Conservation (phyloP, 92 coral and sea anemone genomes). For the Chrysogorgia sp. region DNA sequence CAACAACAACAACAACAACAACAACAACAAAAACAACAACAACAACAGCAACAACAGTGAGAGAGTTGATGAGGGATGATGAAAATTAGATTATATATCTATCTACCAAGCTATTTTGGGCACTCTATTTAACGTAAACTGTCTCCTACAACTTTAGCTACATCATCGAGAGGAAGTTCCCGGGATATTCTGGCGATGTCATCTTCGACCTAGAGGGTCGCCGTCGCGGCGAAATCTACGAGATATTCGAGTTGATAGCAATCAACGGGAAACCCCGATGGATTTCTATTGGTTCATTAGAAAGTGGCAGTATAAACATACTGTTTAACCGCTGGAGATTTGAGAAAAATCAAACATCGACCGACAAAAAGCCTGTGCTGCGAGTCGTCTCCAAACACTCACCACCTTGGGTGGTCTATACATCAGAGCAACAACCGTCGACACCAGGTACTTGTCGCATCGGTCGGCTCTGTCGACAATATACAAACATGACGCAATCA, state of each 20-base stretch:
- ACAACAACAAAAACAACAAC: too few relatives aligned
- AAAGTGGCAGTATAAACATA: slow-evolving; percentile 18
- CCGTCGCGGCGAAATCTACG: slow-evolving; percentile 28
- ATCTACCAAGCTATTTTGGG: too few relatives aligned
- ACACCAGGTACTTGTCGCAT: not conserved
- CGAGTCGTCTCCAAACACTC: slow-evolving; percentile 6
- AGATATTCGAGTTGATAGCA: slow-evolving; percentile 20
- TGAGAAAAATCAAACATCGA: not conserved
- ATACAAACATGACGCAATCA: not conserved
- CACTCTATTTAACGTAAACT: not conserved
- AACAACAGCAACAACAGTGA: too few relatives aligned
- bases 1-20: too few relatives aligned
- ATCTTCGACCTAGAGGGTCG: slow-evolving; percentile 6
- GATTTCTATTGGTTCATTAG: slow-evolving; percentile 38
- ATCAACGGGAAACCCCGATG: slow-evolving; percentile 12
- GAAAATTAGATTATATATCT: too few relatives aligned
- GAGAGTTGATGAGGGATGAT: too few relatives aligned
- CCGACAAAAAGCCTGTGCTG: slow-evolving; percentile 12
- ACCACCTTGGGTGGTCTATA: slow-evolving; percentile 8
- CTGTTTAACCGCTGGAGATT: slow-evolving; percentile 32
- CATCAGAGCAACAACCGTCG: not conserved
- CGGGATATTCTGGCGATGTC: slow-evolving; percentile 30
- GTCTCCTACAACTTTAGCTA: not conserved
- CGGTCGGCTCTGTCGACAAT: slow-evolving; percentile 21
- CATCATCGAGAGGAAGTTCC: not conserved